These are phyloP conservation scores for Periophthalmus magnuspinnatus DNA, from an alignment of 2,797 vertebrate genomes.

Conservation along the genomic window DNA sequence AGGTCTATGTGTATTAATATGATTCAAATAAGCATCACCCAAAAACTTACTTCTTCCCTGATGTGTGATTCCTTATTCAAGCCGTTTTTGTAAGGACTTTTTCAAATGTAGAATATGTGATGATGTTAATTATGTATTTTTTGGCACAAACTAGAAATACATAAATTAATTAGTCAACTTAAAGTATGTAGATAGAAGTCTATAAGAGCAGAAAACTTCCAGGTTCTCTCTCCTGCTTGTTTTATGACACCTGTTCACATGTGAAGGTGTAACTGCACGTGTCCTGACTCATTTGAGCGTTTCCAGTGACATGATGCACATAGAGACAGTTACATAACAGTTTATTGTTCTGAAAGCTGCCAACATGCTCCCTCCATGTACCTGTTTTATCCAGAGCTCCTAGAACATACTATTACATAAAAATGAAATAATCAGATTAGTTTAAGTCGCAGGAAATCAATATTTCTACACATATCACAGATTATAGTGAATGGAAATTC, in stretches of 20 bases:
- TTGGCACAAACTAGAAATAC: too few species aligned
- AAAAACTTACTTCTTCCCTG: too few species aligned
- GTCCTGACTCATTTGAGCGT: not conserved
- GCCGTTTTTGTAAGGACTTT: too few species aligned
- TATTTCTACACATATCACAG: slow-evolving; percentile 1
- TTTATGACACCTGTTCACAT: not conserved
- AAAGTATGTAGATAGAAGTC: too few species aligned
- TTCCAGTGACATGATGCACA: not conserved
- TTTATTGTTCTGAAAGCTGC: not conserved
- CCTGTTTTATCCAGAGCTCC: not conserved
- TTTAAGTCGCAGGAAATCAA: not conserved
- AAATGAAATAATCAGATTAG: slow-evolving; percentile 7
- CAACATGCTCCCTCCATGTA: not conserved
- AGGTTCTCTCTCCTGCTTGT: not conserved
- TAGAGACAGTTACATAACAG: not conserved
- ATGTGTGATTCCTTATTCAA: too few species aligned
- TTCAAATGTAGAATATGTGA: too few species aligned
- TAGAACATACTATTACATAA: not conserved
- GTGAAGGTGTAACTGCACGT: not conserved
- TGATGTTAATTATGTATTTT: too few species aligned
- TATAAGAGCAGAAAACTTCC: too few species aligned
- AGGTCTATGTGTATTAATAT: too few species aligned
- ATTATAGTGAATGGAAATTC: not conserved
- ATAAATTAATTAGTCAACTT: too few species aligned
- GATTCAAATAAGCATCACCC: too few species aligned